Evolutionary conservation across 2,113 vertebrate species (phyloP), one percentile per base, ranked within the genome.

Genomic region (Anarhynchus alexandrinus): DNA sequence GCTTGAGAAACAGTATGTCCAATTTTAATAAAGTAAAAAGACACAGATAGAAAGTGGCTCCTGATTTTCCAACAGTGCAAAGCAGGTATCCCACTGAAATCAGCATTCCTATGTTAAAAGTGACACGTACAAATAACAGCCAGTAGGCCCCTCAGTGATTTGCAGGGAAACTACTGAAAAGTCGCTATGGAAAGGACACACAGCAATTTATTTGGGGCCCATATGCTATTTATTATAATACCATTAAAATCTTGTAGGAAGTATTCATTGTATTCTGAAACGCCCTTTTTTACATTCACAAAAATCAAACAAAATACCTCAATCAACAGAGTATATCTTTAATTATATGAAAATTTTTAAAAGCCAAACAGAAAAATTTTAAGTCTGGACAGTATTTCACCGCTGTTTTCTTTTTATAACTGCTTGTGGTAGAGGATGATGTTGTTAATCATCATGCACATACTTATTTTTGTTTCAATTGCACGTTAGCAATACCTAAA

Each of bases 51-150:
- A 49, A 92, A 90, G 80, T 15, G 47, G 54, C 40, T 86, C 40
- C 85, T 51, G 42, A 25, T 95, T 86, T 83, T 88, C 43, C 67
- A 51, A 11, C 0, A 25, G 34, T 30, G 38, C 4, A 5, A 30
- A 83, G 72, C 30, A 72, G 62, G 59, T 79, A 74, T 52, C 38
- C 52, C 12, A 5, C 73, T 20, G 30, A 87, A 70, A 65, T 58
- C 43, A 42, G 30, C 2, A 0, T 42, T 62, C n/a, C 42, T 73
- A 13, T 8, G 0, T n/a, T 43, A 4, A 49, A 7, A 38, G 57
- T 32, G 69, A 36, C 25, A 6, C 2, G 21, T 40, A 30, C 26
- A 38, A 82, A 58, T 66, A 59, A 47, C 11, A 54, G 29, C 34
- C 49, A 21, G 11, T 0, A 3, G 82, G 70, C 18, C 29, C 70